Conservation (phyloP, 2,888 invertebrate species). For the Drosophila nr. fundita region DNA sequence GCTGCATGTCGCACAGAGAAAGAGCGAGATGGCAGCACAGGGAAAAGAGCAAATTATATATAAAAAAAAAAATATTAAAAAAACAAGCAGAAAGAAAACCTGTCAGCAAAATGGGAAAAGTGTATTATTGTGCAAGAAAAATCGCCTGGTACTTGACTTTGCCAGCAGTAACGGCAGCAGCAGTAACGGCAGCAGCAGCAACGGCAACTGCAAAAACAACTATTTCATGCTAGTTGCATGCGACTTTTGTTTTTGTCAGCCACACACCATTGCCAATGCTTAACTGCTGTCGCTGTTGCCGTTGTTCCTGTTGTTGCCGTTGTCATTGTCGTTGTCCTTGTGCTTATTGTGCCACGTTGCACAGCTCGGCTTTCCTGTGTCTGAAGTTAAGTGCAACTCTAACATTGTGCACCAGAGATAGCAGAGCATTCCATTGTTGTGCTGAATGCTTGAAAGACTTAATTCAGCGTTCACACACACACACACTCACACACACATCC, state of each 20-base stretch:
- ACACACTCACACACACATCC: slow-evolving; percentile 32
- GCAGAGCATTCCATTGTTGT: slow-evolving; percentile 73
- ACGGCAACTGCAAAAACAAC: slow-evolving; percentile 23
- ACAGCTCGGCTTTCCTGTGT: slow-evolving; percentile 66
- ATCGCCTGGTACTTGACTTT: slow-evolving; percentile 76
- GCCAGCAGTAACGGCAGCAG: slow-evolving; percentile 5
- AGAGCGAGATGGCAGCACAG: slow-evolving; percentile 8
- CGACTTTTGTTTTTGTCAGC: slow-evolving; percentile 79
- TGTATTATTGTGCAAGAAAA: slow-evolving; percentile 80
- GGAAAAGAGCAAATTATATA: slow-evolving; percentile 6
- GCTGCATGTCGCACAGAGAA: slow-evolving; percentile 37
- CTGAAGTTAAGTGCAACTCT: slow-evolving; percentile 81
- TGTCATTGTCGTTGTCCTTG: slow-evolving; percentile 67
- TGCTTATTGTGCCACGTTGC: slow-evolving; percentile 65
- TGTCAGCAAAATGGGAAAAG: slow-evolving; percentile 78
- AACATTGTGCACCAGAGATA: slow-evolving; percentile 73
- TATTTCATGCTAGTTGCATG: slow-evolving; percentile 65
- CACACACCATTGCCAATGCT: slow-evolving; percentile 46
- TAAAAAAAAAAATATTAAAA: not conserved
- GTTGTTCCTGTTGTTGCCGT: slow-evolving; percentile 41
- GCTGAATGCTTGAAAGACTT: slow-evolving; percentile 73
- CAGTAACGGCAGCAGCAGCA: slow-evolving; percentile 19
- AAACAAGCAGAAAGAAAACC: slow-evolving; percentile 43
- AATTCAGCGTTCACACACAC: slow-evolving; percentile 59
- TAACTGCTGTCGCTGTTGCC: slow-evolving; percentile 26